Conservation (phyloP, 2,888 invertebrate species). For the Euclidia mi region DNA sequence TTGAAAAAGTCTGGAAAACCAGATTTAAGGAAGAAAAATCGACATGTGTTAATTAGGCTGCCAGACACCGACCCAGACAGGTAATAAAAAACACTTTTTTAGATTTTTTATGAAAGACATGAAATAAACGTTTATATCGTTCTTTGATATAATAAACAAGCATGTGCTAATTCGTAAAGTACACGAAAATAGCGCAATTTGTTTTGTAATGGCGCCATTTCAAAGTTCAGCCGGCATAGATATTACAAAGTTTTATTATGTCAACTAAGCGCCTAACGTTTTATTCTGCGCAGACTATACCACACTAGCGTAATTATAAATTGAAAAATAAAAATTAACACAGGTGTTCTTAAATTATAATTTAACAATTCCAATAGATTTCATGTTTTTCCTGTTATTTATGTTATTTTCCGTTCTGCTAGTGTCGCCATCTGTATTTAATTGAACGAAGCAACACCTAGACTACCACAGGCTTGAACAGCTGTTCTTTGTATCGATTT, state of each 20-base stretch:
- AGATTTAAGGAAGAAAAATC: conserved; percentile 61
- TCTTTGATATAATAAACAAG: too few species aligned
- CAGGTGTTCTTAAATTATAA: background rate
- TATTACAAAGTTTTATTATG: background rate
- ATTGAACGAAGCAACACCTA: conserved; percentile 12
- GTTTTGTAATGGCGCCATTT: background rate
- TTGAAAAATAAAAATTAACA: background rate
- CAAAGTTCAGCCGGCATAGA: background rate
- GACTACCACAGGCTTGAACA: conserved; percentile 55
- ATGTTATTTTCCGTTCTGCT: conserved; percentile 2
- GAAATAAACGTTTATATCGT: too few species aligned
- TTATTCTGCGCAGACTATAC: conserved; percentile 18
- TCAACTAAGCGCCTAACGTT: conserved; percentile 23
- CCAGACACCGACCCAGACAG: conserved; percentile 71
- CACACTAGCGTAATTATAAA: background rate
- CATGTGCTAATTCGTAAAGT: too few species aligned
- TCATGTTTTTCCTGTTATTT: background rate
- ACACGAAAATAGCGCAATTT: background rate
- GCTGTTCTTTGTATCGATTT: conserved; percentile 84
- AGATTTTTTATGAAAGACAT: too few species aligned
- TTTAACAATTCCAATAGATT: background rate
- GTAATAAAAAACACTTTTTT: too few species aligned
- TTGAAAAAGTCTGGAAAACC: conserved; percentile 65
- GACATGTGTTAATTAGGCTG: conserved; percentile 76
- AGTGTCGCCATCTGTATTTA: conserved; percentile 64